These are phyloP conservation scores for Stegana nigrithorax DNA, from an alignment of 2,888 invertebrate genomes.

Conservation along the genomic window DNA sequence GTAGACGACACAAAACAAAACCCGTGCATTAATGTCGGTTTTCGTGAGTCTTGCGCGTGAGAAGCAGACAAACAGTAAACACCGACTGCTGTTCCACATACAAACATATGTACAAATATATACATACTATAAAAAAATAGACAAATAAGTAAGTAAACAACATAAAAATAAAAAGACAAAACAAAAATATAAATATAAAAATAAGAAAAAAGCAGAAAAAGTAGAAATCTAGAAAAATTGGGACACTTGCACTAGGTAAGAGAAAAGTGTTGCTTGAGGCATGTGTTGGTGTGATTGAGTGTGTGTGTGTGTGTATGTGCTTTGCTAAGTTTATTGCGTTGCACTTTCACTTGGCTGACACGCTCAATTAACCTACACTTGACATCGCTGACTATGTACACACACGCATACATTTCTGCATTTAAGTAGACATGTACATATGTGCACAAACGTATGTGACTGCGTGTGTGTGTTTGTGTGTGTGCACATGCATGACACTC, in stretches of 20 bases:
- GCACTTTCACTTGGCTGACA: conserved; percentile 19
- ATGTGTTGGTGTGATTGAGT: too few relatives aligned
- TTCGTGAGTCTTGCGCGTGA: neutral
- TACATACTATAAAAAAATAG: too few relatives aligned
- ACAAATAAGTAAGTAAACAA: too few relatives aligned
- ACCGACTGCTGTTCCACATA: too few relatives aligned
- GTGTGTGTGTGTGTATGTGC: neutral
- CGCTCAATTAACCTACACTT: conserved; percentile 30
- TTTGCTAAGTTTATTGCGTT: neutral
- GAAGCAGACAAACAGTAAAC: too few relatives aligned
- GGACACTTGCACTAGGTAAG: too few relatives aligned
- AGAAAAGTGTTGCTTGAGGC: too few relatives aligned
- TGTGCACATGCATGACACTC: neutral
- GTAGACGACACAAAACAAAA: neutral
- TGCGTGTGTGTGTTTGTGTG: neutral
- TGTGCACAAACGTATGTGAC: neutral
- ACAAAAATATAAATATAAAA: too few relatives aligned
- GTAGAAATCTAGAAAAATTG: too few relatives aligned
- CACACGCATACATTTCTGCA: neutral
- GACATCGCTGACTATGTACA: conserved; percentile 15
- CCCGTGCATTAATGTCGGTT: neutral
- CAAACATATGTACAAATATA: neutral
- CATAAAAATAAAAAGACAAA: too few relatives aligned
- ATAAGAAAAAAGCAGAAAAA: too few relatives aligned
- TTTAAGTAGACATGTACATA: conserved; percentile 7